phyloP scores from a whole-genome alignment of 2,113 vertebrate species.

The Sinocyclocheilus anophthalmus region DNA sequence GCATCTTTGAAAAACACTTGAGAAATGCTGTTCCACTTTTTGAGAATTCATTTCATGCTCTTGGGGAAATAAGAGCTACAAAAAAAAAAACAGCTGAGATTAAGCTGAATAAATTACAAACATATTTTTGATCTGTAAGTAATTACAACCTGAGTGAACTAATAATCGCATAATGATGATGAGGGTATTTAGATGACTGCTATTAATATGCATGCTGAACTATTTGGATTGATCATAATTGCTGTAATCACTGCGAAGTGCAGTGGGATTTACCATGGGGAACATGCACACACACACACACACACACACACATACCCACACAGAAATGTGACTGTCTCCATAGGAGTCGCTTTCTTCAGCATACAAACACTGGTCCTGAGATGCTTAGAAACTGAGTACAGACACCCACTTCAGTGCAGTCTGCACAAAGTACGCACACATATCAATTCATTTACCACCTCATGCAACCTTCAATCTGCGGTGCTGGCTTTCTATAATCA shows the following conservation, averaged over 20 bases:
- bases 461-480: background rate
- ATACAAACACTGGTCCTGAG: conserved; percentile 1
- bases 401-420: background rate
- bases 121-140: conserved; percentile 28
- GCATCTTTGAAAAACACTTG: background rate
- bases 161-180: conserved; percentile 46
- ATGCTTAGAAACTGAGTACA: conserved; percentile 37
- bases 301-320: background rate
- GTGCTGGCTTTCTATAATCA: conserved; percentile 43
- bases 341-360: background rate
- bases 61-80: background rate
- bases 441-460: conserved; percentile 41
- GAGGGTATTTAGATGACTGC: conserved; percentile 27
- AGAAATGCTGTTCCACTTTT: background rate
- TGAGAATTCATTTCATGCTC: background rate
- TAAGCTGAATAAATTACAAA: conserved; percentile 27
- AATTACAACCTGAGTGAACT: conserved; percentile 45
- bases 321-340: conserved; percentile 2
- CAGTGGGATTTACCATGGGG: background rate
- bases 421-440: background rate
- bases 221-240: conserved; percentile 51
- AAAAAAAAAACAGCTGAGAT: background rate
- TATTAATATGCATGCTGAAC: conserved; percentile 54
- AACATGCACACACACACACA: background rate
- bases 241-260: conserved; percentile 47